These are phyloP conservation scores for Sturnira hondurensis DNA, from an alignment of 2,113 vertebrate species.

Conservation along the genomic window DNA sequence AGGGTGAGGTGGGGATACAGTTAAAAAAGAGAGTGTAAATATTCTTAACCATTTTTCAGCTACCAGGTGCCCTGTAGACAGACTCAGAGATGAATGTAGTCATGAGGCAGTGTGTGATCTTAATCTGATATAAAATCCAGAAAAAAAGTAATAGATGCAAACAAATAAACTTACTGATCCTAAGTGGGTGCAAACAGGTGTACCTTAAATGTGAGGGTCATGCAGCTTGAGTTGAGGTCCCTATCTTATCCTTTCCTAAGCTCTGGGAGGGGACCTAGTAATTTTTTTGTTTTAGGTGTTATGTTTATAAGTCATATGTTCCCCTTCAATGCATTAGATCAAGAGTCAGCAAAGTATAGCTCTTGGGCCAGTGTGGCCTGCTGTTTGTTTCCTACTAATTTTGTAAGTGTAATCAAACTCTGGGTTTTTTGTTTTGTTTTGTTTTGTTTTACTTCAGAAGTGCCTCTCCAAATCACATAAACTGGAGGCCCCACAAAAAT, in stretches of 20 bases:
- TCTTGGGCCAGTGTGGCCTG: neutral
- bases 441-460: neutral
- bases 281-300: neutral
- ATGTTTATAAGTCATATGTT: neutral
- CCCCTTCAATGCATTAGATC: neutral
- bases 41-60: conserved; percentile 20
- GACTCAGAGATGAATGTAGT: neutral
- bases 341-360: neutral
- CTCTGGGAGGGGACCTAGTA: neutral
- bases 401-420: neutral
- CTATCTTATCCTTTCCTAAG: neutral
- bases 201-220: fast-evolving
- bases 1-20: neutral
- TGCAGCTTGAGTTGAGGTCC: neutral
- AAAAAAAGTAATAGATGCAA: neutral
- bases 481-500: neutral
- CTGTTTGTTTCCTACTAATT: neutral
- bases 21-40: neutral
- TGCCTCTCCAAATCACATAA: neutral
- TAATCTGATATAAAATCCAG: neutral
- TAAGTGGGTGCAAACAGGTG: neutral
- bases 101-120: neutral
- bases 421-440: too few species aligned
- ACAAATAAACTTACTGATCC: neutral
- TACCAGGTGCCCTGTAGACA: neutral